Base-by-base conservation (phyloP, 2,797 vertebrate species). In the Sebastes minor region DNA sequence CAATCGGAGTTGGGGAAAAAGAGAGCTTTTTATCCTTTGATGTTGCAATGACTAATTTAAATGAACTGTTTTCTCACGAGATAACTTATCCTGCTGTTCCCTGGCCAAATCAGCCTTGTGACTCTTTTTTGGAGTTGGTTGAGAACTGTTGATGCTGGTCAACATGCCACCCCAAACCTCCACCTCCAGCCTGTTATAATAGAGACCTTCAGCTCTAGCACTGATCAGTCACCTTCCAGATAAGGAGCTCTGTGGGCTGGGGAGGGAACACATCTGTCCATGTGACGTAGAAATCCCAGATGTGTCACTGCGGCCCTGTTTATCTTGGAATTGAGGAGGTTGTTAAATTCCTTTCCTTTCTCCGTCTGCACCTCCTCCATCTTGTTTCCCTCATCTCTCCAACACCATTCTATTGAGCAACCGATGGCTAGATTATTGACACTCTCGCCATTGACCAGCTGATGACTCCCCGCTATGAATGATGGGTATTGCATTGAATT, bases 401-500 rank as follows among this genome's bases (percentile, higher is more conserved):
- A 55, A 69, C 63, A 33, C 27, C 35, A 12, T 73, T 69, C 42
- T 78, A 82, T 53, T 70, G 72, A 90, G 82, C 79, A 80, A 53
- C 77, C 14, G 3, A 77, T 60, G 57, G 49, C 35, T 11, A 25
- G 77, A 84, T 86, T 84, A 89, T 83, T 74, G 86, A 74, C 56
- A 20, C 52, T 69, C 38, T 74, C 25, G 42, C 71, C 68, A 82
- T 76, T 86, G 78, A 89, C 83, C 87, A 85, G 78, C 79, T 83
- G 81, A 91, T 89, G 89, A 87, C 80, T 88, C 69, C 65, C 38
- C 49, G 25, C 80, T 74, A 84, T 87, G 81, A 91, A 78, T 88
- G 72, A 88, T 68, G 28, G 66, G 64, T 68, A 82, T 84, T 76
- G 79, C 61, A 77, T 88, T 81, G 74, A 71, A 84, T 91, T 92